Conservation (phyloP, 2,797 vertebrate genomes). For the Arctocebus calabarensis region DNA sequence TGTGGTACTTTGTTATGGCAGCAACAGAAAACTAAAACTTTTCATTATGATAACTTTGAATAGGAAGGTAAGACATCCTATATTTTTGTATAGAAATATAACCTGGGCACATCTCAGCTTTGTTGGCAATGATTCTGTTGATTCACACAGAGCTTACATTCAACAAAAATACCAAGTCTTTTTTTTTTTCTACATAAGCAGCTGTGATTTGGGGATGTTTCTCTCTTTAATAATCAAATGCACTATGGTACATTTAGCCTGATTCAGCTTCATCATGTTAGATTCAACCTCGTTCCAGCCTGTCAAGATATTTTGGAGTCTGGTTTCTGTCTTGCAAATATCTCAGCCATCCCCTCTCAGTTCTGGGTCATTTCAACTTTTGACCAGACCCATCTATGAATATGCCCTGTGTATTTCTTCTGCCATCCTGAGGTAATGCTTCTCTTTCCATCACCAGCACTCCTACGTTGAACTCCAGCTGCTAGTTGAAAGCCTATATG, state of each 20-base stretch:
- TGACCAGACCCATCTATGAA: not conserved
- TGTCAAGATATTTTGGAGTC: conserved; percentile 52
- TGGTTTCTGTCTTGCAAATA: conserved; percentile 55
- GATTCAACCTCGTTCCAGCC: not conserved
- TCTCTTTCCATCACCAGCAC: not conserved
- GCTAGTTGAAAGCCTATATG: not conserved
- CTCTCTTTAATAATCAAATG: conserved; percentile 53
- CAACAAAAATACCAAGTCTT: not conserved
- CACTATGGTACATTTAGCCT: conserved; percentile 20
- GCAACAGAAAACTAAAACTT: not conserved
- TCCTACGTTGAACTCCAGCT: not conserved
- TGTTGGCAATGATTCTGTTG: conserved; percentile 7
- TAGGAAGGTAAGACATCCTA: not conserved
- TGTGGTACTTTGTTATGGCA: not conserved
- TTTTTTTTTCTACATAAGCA: conserved; percentile 29
- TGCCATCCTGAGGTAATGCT: not conserved
- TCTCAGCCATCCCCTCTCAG: not conserved
- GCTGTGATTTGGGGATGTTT: not conserved
- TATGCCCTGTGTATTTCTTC: not conserved
- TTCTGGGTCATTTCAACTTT: conserved; percentile 4
- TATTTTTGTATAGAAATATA: conserved; percentile 37
- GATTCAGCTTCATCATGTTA: conserved; percentile 28
- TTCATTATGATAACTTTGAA: not conserved
- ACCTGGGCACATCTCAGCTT: not conserved
- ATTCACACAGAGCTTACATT: not conserved